Base-by-base conservation (phyloP, 2,113 vertebrate species). In the Catharus fuscescens region DNA sequence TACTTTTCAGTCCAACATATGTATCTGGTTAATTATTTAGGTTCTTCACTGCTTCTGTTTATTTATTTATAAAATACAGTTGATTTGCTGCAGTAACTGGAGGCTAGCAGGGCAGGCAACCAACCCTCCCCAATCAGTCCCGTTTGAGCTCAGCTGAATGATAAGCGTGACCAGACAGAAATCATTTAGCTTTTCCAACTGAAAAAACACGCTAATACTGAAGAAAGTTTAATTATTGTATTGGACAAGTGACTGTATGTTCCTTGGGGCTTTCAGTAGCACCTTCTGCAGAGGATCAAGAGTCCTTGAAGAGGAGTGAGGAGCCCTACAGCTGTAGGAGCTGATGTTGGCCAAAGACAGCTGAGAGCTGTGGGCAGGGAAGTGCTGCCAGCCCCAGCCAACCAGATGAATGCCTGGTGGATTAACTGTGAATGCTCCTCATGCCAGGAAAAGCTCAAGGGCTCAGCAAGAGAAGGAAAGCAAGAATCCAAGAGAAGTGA, bases 11-110 rank as follows among this genome's bases (percentile, higher is more conserved):
- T 60, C 40, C 1, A 0, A 95, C 70, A 91, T 36, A 28, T 44
- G 88, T 86, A 86, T 62, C 50, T 69, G 29, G 57, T 90, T 90
- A 95, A 93, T 54, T 85, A 97, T 95, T 84, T 78, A 96, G 42
- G n/a, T 40, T 80, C 77, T 73, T 42, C 36, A 53, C 31, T 36
- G 28, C 31, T 80, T 86, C 48, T 62, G 42, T 82, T 92, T 67
- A 78, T 34, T 74, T 72, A 91, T 85, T 93, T 65, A 88, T 90
- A 95, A 85, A 81, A 94, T 25, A 56, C 5, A 72, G 76, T 24
- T 80, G 45, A 73, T 82, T 91, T 84, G 47, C 54, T 79, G 24
- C 25, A 36, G 77, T 57, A 82, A 77, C 0, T 50, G 57, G 36
- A 36, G 54, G 23, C 21, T 26, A 36, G 9, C 5, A 85, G 61